Percentiles rank a stretch among this genome's conserved stretches.
These are phyloP conservation scores for Pachyrhynchus sulphureomaculatus DNA, from an alignment of 1,140 invertebrate genomes.

Conservation along the genomic window DNA sequence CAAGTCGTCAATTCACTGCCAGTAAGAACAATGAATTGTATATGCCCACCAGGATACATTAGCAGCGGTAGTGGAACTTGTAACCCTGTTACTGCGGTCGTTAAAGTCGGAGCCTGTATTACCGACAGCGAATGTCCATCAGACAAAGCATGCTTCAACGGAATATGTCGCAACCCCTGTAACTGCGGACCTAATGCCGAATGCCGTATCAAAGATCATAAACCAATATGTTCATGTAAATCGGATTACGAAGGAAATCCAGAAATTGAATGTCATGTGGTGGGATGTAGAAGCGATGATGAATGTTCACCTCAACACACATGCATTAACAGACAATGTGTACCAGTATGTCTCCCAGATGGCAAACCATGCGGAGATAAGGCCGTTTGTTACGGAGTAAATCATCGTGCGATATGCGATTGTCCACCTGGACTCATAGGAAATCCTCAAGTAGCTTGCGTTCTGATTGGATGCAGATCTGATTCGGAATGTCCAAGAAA, in stretches of 20 bases:
- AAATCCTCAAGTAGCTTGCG: slow-evolving; percentile 75
- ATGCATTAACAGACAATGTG: slow-evolving; percentile 75
- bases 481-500: slow-evolving; percentile 74
- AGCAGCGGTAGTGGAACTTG: slow-evolving; percentile 80
- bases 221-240: slow-evolving; percentile 79
- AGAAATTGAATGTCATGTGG: slow-evolving; percentile 70
- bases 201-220: slow-evolving; percentile 78
- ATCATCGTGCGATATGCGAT: slow-evolving; percentile 79
- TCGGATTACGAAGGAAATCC: slow-evolving; percentile 80
- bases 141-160: slow-evolving; percentile 76
- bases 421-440: slow-evolving; percentile 78
- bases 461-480: slow-evolving; percentile 71
- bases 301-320: slow-evolving; percentile 76
- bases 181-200: slow-evolving; percentile 77
- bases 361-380: slow-evolving; percentile 48
- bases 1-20: slow-evolving; percentile 77
- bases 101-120: slow-evolving; percentile 67
- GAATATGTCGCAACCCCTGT: slow-evolving; percentile 79
- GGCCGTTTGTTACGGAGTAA: slow-evolving; percentile 73
- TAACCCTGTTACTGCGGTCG: slow-evolving; percentile 65
- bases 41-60: slow-evolving; percentile 84
- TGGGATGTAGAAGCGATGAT: slow-evolving; percentile 70
- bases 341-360: slow-evolving; percentile 72
- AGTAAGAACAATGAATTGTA: slow-evolving; percentile 84
- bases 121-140: slow-evolving; percentile 73